Percentiles rank a stretch among this genome's conserved stretches.
Evolutionary conservation across 2,113 vertebrate genomes (phyloP).

Genomic region (Corythornis cristatus): DNA sequence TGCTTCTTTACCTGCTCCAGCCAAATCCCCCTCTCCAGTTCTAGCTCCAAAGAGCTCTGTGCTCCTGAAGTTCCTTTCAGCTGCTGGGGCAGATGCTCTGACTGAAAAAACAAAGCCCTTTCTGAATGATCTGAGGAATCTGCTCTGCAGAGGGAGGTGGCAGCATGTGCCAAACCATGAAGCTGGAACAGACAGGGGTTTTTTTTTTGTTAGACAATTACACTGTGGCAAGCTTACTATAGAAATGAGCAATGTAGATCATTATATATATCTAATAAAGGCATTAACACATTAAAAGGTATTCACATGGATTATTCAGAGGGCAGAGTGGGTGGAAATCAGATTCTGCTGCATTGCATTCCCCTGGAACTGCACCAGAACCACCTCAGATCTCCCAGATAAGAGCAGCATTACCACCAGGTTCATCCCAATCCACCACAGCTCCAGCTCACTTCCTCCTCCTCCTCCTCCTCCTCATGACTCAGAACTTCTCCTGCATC

Average conservation of each 20-base stretch:
- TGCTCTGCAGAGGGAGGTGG: background rate
- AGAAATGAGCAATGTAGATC: background rate
- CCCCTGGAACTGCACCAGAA: background rate
- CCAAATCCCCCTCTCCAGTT: background rate
- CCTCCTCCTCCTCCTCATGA: background rate
- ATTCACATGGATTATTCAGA: background rate
- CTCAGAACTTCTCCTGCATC: background rate
- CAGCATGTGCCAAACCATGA: background rate
- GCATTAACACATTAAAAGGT: background rate
- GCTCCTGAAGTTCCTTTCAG: background rate
- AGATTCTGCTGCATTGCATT: background rate
- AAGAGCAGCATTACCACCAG: background rate
- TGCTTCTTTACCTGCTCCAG: background rate
- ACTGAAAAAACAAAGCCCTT: background rate
- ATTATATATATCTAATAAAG: background rate
- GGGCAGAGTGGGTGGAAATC: conserved; percentile 17
- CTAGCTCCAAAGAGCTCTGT: background rate
- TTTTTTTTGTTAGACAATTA: background rate
- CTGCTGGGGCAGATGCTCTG: background rate
- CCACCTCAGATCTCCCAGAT: background rate
- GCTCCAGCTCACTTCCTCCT: conserved; percentile 32
- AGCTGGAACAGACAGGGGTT: background rate
- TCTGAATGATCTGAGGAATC: background rate
- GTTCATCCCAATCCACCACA: background rate
- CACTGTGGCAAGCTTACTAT: background rate